Conservation (phyloP, 2,113 vertebrate species). For the Chionomys nivalis region DNA sequence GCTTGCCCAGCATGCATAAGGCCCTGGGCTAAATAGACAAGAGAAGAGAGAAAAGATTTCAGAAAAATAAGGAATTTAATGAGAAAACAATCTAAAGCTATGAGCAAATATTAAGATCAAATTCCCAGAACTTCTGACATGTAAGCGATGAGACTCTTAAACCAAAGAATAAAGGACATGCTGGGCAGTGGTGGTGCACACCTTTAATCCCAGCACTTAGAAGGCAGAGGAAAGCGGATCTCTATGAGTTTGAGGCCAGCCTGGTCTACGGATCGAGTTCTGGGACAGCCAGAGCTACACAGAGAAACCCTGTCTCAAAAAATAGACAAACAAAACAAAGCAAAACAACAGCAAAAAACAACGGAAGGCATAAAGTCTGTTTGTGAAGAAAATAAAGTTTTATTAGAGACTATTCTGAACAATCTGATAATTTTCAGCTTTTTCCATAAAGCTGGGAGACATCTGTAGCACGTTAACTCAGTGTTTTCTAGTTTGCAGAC, state of each 20-base stretch:
- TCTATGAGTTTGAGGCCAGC: no score
- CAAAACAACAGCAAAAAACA: neutral
- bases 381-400: slow-evolving; percentile 35
- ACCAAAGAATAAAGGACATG: neutral
- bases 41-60: no score
- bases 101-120: slow-evolving; percentile 31
- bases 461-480: slow-evolving; percentile 47
- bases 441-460: slow-evolving; percentile 42
- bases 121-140: neutral
- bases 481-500: slow-evolving; percentile 26
- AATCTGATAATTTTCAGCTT: slow-evolving; percentile 28
- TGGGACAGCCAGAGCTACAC: no score
- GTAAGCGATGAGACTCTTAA: neutral
- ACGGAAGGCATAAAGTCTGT: neutral
- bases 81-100: neutral
- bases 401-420: slow-evolving; percentile 17
- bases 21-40: neutral
- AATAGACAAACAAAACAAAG: no score
- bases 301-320: no score
- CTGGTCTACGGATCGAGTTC: no score
- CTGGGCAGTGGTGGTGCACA: no score
- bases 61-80: neutral
- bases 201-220: no score
- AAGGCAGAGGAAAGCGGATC: no score
- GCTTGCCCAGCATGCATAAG: neutral